Evolutionary conservation across 37 sponge, comb jelly and placozoan genomes (phyloP), one percentile per base, ranked within the genome.

Genomic region (Sycon ciliatum): DNA sequence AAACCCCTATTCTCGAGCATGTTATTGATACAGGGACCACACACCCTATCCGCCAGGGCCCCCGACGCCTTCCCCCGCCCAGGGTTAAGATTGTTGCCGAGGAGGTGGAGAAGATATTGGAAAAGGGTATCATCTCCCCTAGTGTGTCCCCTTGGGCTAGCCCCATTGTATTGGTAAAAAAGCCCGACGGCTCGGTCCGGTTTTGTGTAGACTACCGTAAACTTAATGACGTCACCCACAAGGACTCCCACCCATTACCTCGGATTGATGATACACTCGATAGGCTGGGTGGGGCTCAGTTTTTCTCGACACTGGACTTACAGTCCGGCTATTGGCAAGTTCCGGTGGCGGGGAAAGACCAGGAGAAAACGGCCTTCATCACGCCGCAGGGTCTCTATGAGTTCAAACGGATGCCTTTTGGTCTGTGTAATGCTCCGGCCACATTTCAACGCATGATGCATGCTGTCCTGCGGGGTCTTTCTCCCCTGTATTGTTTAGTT

Each of bases 301-400:
- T 75, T 34, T 84, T 79, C 6, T 38, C 66, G 1, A 52, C 78
- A 2, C 54, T 85, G 31, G 85, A 85, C 56, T 54, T 78, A 11
- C 67, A 73, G 11, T 76, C 67, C 16, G 85, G 85, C 6, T 85
- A 85, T 70, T 79, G 85, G 85, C 85, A 84, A 46, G 65, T 84
- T 16, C 39, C 42, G 39, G 52, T 84, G 40, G 76, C 49, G 3
- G 65, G 56, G 16, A 60, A 62, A 3, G 63, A 75, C 23, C 11
- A 52, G 0, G 32, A 57, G 42, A 83, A 78, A 57, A 78, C 78
- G 40, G 79, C 74, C 20, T 83, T 83, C 36, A 64, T 49, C 32
- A 84, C 80, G 28, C 58, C 3, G 28, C 75, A 7, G n/a, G n/a
- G n/a, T n/a, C n/a, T n/a, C n/a, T 85, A 46, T 76, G 77, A 80